Conservation (phyloP, 1,140 invertebrate species). For the Melipona quadrifasciata region DNA sequence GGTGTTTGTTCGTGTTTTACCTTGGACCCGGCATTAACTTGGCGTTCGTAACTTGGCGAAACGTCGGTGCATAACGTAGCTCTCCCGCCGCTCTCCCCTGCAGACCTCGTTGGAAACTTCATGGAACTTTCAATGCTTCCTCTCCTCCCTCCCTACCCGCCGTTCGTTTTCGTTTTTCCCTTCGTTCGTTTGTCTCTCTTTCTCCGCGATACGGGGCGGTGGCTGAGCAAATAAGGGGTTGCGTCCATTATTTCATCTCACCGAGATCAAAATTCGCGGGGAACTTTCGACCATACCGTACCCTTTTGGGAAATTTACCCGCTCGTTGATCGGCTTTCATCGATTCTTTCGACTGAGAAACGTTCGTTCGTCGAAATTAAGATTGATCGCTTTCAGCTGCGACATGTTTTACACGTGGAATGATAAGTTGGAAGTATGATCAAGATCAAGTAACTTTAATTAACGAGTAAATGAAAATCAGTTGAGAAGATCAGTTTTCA, state of each 20-base stretch:
- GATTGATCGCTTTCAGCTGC: not conserved
- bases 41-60: slow-evolving; percentile 14
- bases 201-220: not conserved
- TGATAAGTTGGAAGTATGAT: too few relatives aligned
- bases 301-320: not conserved
- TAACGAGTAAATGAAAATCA: too few relatives aligned
- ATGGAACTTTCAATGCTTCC: slow-evolving; percentile 24
- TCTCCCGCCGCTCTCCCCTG: not conserved
- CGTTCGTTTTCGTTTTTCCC: not conserved
- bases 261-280: not conserved
- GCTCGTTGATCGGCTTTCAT: not conserved
- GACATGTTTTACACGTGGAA: too few relatives aligned
- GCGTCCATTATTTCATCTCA: slow-evolving; percentile 22
- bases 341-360: not conserved
- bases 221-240: slow-evolving; percentile 3
- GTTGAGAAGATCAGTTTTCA: too few relatives aligned
- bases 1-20: slow-evolving; percentile 13
- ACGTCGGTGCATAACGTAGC: slow-evolving; percentile 24
- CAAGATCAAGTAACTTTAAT: too few relatives aligned
- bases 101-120: not conserved
- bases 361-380: not conserved
- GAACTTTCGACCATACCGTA: not conserved
- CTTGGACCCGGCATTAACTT: not conserved
- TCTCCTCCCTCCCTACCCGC: not conserved
- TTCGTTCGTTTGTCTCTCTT: too few relatives aligned